A percentile compares a stretch with the other conserved stretches of the same genome.
Conservation (phyloP, 1,140 invertebrate species). For the Whitmania pigra region DNA sequence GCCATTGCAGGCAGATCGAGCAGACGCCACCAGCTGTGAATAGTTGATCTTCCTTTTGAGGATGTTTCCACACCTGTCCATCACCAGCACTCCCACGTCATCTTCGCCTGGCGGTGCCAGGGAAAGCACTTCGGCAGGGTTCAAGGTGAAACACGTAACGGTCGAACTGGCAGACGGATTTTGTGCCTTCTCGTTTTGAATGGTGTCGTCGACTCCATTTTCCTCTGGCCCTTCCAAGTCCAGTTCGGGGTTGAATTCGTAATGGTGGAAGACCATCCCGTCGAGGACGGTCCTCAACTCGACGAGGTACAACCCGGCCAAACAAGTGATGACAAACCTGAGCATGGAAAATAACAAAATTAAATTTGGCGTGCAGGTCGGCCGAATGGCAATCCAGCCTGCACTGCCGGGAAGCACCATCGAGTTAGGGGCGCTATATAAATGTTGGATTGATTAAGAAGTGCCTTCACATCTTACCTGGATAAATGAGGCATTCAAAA, state of each 20-base stretch:
- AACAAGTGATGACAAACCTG: constrained; percentile 51
- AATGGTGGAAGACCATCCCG: constrained; percentile 52
- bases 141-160: constrained; percentile 27
- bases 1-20: constrained; percentile 5
- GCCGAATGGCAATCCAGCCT: too few relatives aligned
- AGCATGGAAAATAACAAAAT: too few relatives aligned
- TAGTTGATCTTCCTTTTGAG: constrained; percentile 30
- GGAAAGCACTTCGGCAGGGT: constrained; percentile 29
- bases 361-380: too few relatives aligned
- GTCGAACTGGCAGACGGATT: constrained; percentile 29
- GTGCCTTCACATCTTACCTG: too few relatives aligned
- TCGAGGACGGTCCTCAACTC: constrained; percentile 52
- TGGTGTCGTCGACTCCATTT: too few relatives aligned
- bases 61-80: constrained; percentile 35
- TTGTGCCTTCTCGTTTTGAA: too few relatives aligned
- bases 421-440: too few relatives aligned
- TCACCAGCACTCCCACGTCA: constrained; percentile 29
- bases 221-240: too few relatives aligned
- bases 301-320: constrained; percentile 54
- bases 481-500: too few relatives aligned
- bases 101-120: constrained; percentile 26
- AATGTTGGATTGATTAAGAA: too few relatives aligned
- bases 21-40: neutral
- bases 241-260: constrained; percentile 46
- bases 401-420: too few relatives aligned